Percentiles rank a stretch among this genome's conserved stretches.
phyloP scores from a whole-genome alignment of 2,113 vertebrate species.

The Neotoma lepida region DNA sequence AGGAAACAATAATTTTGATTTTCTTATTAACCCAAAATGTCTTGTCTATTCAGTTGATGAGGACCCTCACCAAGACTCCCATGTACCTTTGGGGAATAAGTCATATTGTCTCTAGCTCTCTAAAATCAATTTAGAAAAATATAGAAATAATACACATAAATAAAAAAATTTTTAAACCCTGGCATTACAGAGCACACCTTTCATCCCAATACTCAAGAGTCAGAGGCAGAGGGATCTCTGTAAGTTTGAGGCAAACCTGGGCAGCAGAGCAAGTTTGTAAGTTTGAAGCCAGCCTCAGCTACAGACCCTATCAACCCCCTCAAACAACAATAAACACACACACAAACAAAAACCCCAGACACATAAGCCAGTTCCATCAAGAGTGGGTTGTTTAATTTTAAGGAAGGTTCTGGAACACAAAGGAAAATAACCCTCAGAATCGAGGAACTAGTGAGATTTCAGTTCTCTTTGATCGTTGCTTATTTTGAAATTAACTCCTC shows the following conservation, averaged over 20 bases:
- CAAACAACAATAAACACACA: not conserved
- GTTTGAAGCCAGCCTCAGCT: not conserved
- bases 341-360: not conserved
- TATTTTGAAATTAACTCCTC: slow-evolving; percentile 68
- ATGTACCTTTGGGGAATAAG: not conserved
- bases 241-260: not conserved
- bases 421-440: slow-evolving; percentile 73
- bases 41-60: not conserved
- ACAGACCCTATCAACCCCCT: not conserved
- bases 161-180: not conserved
- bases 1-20: not conserved
- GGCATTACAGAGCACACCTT: no score
- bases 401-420: slow-evolving; percentile 74
- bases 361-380: slow-evolving; percentile 43
- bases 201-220: not conserved
- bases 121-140: slow-evolving; percentile 54
- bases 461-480: slow-evolving; percentile 78
- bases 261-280: not conserved
- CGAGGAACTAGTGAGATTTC: slow-evolving; percentile 75
- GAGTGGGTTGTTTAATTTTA: slow-evolving; percentile 71
- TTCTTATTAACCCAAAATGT: not conserved
- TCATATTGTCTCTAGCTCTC: not conserved
- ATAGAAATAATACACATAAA: slow-evolving; percentile 67
- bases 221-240: not conserved
- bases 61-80: not conserved